Percentiles rank a stretch among this genome's conserved stretches.
Conservation (phyloP, 1,140 invertebrate genomes). For the Agraylea sexmaculata region DNA sequence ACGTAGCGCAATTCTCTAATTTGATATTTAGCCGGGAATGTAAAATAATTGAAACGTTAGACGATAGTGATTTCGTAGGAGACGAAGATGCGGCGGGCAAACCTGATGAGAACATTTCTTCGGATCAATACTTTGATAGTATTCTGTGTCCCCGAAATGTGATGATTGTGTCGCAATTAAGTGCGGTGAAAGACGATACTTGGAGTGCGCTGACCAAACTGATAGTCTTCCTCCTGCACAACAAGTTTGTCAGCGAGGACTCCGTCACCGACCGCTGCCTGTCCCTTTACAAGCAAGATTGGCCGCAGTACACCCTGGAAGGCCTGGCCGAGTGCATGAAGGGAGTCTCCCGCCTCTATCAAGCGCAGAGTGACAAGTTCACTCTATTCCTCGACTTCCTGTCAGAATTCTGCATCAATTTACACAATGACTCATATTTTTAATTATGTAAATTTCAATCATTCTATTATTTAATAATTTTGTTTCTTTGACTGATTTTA, state of each 20-base stretch:
- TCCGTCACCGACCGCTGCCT: constrained; percentile 35
- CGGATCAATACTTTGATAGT: constrained; percentile 29
- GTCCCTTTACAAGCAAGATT: constrained; percentile 35
- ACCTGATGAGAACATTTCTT: constrained; percentile 15
- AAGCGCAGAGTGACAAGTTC: constrained; percentile 28
- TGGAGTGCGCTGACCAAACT: constrained; percentile 28
- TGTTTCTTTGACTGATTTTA: no score
- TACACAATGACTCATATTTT: constrained; percentile 27
- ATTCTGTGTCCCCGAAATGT: constrained; percentile 32
- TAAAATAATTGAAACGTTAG: no score
- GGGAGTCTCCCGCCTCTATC: constrained; percentile 26
- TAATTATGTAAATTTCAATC: no score
- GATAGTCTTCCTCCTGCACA: constrained; percentile 27
- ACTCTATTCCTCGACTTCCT: constrained; percentile 33
- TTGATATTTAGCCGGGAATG: no score
- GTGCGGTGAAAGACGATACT: constrained; percentile 12
- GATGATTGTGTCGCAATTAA: constrained; percentile 22
- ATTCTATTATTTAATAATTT: no score
- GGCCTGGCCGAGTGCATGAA: constrained; percentile 32
- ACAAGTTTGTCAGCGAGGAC: constrained; percentile 31
- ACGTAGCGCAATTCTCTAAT: no score
- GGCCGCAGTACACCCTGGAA: constrained; percentile 33
- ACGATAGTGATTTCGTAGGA: no score
- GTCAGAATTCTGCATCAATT: constrained; percentile 34
- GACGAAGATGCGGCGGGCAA: constrained; percentile 11